Base-by-base conservation (phyloP, 2,113 vertebrate genomes). In the Oreochromis tanganicae region DNA sequence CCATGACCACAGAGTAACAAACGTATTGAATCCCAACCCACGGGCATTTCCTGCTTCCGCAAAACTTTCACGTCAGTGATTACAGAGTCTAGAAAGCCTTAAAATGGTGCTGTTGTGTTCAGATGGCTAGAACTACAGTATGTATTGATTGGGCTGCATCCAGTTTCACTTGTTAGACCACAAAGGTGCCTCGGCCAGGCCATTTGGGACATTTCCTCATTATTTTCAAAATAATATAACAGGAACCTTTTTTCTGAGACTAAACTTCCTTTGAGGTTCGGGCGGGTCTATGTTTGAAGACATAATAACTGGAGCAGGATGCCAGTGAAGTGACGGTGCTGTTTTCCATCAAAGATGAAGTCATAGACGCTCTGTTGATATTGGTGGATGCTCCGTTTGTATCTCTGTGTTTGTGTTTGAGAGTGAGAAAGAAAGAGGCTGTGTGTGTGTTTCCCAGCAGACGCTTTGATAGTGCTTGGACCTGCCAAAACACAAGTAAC, bases 401-500 rank as follows among this genome's bases (percentile, higher is more conserved):
- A 82, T 93, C 85, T 86, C 57, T 84, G 79, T 90, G 92, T 90
- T 91, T 91, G 93, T 80, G 81, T 93, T 92, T 85, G 52, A 83
- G 81, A 78, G 63, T 50, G 82, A 88, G 84, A 52, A 52, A 89
- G 89, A 91, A 84, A 84, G 88, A 71, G 85, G 52, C 85, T 79
- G 81, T 90, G 85, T 90, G 85, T 89, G 85, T 89, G 78, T 92
- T 93, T 94, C 93, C 91, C 91, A 93, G 93, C 79, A 90, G 89
- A 91, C 84, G 59, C 91, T 84, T 88, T 93, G 88, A 92, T 88
- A 68, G 81, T 52, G 81, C 50, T 90, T 4, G 2, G 85, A 87
- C 56, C 81, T 90, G 93, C 93, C 93, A 94, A 91, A 91, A 89
- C 94, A 89, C 91, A 95, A 90, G 87, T 93, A 94, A 91, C 91